phyloP scores from a whole-genome alignment of 1,140 invertebrate species.

The Brachionus koreanus region DNA sequence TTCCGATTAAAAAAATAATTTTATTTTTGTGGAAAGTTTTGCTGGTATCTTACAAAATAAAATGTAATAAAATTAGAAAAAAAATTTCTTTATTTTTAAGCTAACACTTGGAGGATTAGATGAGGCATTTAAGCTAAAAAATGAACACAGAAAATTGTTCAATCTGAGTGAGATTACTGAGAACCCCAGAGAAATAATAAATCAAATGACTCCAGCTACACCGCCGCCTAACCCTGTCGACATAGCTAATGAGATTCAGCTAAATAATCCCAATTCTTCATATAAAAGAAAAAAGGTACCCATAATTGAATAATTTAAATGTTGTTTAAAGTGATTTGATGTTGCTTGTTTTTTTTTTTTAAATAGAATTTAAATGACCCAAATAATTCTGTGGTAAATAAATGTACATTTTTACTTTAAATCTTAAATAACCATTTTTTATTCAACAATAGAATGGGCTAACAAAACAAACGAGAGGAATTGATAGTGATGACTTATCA shows the following conservation, averaged over 20 bases:
- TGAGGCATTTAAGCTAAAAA: slow-evolving; percentile 71
- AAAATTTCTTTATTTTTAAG: slow-evolving; percentile 47
- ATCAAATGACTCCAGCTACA: slow-evolving; percentile 85
- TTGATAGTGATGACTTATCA: slow-evolving; percentile 20
- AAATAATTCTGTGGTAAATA: background rate
- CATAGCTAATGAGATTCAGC: slow-evolving; percentile 66
- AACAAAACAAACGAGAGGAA: slow-evolving; percentile 39
- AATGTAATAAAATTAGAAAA: background rate
- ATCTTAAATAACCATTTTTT: background rate
- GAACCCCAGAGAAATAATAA: slow-evolving; percentile 86
- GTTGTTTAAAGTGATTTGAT: slow-evolving; percentile 1
- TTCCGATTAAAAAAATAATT: slow-evolving; percentile 95
- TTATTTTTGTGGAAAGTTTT: slow-evolving; percentile 92
- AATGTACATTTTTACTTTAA: background rate
- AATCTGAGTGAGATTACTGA: slow-evolving; percentile 73
- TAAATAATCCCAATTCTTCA: background rate
- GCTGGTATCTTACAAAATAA: slow-evolving; percentile 59
- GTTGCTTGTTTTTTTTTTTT: background rate
- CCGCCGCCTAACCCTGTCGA: slow-evolving; percentile 87
- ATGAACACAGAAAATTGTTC: slow-evolving; percentile 68
- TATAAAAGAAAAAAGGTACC: slow-evolving; percentile 43
- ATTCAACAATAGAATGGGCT: slow-evolving; percentile 14
- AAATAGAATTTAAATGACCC: background rate
- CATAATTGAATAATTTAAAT: slow-evolving; percentile 2
- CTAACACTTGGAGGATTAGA: slow-evolving; percentile 82